phyloP scores from a whole-genome alignment of 2,113 vertebrate species.

The Ramphastos sulfuratus region DNA sequence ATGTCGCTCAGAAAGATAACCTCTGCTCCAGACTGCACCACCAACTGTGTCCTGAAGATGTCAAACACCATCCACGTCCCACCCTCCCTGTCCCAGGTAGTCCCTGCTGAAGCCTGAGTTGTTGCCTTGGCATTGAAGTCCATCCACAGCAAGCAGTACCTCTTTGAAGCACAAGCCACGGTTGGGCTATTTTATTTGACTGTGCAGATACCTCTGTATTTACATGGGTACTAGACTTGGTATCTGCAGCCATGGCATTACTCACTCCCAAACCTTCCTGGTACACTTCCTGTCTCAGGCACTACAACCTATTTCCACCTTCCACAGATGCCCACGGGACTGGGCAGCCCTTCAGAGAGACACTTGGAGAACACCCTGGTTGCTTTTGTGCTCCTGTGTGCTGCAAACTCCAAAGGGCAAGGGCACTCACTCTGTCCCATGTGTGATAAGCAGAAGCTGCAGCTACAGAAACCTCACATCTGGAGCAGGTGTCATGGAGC shows the following conservation, averaged over 20 bases:
- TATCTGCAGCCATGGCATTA: not conserved
- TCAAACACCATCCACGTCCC: not conserved
- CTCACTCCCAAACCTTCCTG: not conserved
- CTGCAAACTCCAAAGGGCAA: not conserved
- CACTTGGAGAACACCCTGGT: not conserved
- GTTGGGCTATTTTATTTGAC: not conserved
- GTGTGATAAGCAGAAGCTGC: not conserved
- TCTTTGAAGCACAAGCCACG: not conserved
- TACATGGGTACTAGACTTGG: not conserved
- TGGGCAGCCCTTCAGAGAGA: not conserved
- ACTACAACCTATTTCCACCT: not conserved
- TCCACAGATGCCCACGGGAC: not conserved
- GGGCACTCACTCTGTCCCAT: not conserved
- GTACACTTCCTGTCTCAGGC: rapidly evolving
- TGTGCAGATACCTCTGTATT: not conserved
- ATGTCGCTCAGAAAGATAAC: not conserved
- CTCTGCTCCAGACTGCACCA: not conserved
- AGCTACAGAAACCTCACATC: not conserved
- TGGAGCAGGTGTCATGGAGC: not conserved
- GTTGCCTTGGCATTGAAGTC: not conserved
- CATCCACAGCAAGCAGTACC: not conserved
- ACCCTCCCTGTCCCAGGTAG: not conserved
- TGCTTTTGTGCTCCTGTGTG: not conserved
- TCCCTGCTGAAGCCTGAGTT: not conserved
- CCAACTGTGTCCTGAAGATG: not conserved